Evolutionary conservation across 2,888 invertebrate species (phyloP).

Genomic region (Erynnis tages): DNA sequence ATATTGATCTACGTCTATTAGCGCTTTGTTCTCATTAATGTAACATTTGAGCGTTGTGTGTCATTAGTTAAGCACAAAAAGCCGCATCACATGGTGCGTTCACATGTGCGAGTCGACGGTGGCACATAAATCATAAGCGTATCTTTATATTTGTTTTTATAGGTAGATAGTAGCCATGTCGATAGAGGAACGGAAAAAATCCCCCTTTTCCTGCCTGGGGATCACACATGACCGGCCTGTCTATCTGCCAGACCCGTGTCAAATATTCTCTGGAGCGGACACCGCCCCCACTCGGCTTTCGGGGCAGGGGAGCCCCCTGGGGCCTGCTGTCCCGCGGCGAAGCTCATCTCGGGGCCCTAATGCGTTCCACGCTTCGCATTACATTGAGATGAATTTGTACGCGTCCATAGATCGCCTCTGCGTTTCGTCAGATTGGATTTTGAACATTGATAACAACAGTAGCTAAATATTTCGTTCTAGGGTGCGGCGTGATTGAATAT

Average conservation of each 20-base stretch:
- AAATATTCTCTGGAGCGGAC: slow-evolving; percentile 82
- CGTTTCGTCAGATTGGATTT: slow-evolving; percentile 32
- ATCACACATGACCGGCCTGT: slow-evolving; percentile 82
- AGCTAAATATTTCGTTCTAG: neutral
- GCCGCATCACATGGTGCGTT: slow-evolving; percentile 61
- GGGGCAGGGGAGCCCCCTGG: slow-evolving; percentile 70
- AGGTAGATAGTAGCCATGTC: slow-evolving; percentile 65
- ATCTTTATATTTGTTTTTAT: slow-evolving; percentile 67
- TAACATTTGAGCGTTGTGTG: slow-evolving; percentile 41
- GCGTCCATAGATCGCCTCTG: slow-evolving; percentile 42
- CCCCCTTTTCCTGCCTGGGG: slow-evolving; percentile 76
- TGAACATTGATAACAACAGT: slow-evolving; percentile 22
- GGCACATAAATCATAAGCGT: slow-evolving; percentile 76
- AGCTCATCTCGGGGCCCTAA: slow-evolving; percentile 80
- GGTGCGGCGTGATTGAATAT: slow-evolving; percentile 60
- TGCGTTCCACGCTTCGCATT: slow-evolving; percentile 72
- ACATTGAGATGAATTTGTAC: slow-evolving; percentile 75
- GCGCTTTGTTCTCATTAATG: slow-evolving; percentile 27
- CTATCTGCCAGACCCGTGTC: slow-evolving; percentile 82
- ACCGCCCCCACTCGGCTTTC: slow-evolving; percentile 65
- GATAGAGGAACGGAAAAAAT: slow-evolving; percentile 77
- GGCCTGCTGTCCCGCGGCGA: slow-evolving; percentile 79
- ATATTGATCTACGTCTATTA: slow-evolving; percentile 20
- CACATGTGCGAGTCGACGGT: slow-evolving; percentile 70
- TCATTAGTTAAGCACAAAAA: slow-evolving; percentile 66